Conservation (phyloP, 2,888 invertebrate genomes). For the Podotricha telesiphe region DNA sequence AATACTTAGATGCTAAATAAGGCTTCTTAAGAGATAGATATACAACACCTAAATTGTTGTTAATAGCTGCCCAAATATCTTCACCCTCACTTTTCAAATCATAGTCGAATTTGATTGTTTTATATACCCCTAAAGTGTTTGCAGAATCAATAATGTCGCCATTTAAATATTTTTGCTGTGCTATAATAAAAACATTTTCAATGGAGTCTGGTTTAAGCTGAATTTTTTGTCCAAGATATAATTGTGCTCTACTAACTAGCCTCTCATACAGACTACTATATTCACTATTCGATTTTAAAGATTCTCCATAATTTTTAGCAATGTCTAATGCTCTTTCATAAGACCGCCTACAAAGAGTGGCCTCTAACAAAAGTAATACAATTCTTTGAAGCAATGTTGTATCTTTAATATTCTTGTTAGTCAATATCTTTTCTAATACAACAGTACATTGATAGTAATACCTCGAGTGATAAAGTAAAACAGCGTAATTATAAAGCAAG, state of each 20-base stretch:
- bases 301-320: constrained; percentile 67
- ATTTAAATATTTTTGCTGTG: constrained; percentile 73
- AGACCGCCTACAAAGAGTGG: constrained; percentile 72
- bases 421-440: constrained; percentile 69
- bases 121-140: constrained; percentile 68
- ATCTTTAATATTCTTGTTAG: constrained; percentile 68
- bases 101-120: constrained; percentile 67
- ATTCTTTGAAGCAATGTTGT: constrained; percentile 66
- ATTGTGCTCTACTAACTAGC: constrained; percentile 69
- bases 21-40: constrained; percentile 92
- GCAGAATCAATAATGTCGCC: constrained; percentile 75
- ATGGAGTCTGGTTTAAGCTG: constrained; percentile 67
- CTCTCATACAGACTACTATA: constrained; percentile 68
- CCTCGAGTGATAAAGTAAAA: constrained; percentile 89
- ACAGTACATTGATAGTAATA: constrained; percentile 87
- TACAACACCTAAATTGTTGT: constrained; percentile 92
- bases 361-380: constrained; percentile 70
- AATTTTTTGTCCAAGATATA: constrained; percentile 61
- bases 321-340: constrained; percentile 73
- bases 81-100: constrained; percentile 73
- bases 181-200: constrained; percentile 75
- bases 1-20: constrained; percentile 90
- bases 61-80: constrained; percentile 83
- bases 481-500: constrained; percentile 90
- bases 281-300: constrained; percentile 64